Percentiles rank a stretch among this genome's conserved stretches.
Evolutionary conservation across 2,797 vertebrate species (phyloP).

Genomic region (Hyperoplus immaculatus): DNA sequence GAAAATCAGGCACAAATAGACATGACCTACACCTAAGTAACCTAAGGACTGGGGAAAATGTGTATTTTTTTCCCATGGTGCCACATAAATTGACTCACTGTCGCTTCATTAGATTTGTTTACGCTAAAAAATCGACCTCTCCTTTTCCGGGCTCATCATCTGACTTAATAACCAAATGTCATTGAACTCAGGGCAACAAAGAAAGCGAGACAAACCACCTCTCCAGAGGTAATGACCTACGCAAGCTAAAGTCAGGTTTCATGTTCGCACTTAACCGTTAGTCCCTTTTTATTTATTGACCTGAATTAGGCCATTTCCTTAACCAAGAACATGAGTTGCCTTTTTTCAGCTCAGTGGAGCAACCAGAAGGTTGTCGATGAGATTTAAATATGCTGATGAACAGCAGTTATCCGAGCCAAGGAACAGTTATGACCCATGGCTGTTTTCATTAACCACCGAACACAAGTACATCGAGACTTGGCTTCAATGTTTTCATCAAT

Average conservation of each 20-base stretch:
- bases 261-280: background rate
- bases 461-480: conserved; percentile 1
- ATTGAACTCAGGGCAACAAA: background rate
- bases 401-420: conserved; percentile 28
- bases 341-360: conserved; percentile 53
- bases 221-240: background rate
- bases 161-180: background rate
- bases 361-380: conserved; percentile 26
- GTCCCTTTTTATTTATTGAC: conserved; percentile 35
- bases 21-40: background rate
- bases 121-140: background rate
- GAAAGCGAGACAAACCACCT: background rate
- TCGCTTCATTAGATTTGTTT: background rate
- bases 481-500: background rate
- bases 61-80: background rate
- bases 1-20: background rate
- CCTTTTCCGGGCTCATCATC: no score
- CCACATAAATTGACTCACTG: background rate
- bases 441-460: conserved; percentile 33
- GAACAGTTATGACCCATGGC: conserved; percentile 19
- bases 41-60: background rate
- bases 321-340: conserved; percentile 33
- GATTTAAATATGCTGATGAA: conserved; percentile 47
- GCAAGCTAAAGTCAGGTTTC: conserved; percentile 9
- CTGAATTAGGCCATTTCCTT: conserved; percentile 24